Conservation (phyloP, 2,113 vertebrate genomes). For the Opisthocomus hoazin region DNA sequence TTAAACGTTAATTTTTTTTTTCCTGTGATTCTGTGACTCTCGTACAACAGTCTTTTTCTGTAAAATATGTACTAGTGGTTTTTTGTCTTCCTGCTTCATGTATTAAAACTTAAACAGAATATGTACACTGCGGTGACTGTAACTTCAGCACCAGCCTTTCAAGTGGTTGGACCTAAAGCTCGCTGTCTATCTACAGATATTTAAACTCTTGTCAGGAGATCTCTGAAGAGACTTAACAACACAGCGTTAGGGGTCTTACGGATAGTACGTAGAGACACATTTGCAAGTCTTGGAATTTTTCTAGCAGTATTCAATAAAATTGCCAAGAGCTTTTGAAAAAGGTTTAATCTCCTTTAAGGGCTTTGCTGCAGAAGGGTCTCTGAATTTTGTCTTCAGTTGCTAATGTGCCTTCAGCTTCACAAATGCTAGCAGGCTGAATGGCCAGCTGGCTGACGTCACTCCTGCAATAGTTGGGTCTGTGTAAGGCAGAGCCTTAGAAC, state of each 20-base stretch:
- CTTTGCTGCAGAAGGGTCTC: background rate
- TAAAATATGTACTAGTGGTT: accelerated
- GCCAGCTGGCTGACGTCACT: background rate
- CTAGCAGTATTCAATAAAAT: background rate
- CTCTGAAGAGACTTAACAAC: background rate
- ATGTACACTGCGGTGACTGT: accelerated
- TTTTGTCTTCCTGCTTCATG: background rate
- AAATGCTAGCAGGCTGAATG: background rate
- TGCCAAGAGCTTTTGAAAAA: background rate
- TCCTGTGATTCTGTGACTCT: background rate
- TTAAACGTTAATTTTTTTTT: background rate
- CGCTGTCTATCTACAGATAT: background rate
- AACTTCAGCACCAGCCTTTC: background rate
- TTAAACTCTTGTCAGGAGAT: background rate
- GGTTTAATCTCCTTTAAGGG: background rate
- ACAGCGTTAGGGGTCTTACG: accelerated
- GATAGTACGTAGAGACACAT: accelerated
- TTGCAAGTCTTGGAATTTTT: background rate
- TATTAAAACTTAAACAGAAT: background rate
- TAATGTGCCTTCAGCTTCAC: background rate
- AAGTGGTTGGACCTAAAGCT: background rate
- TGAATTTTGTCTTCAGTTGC: background rate
- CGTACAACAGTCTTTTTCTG: background rate
- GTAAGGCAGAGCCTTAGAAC: background rate
- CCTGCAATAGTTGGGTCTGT: background rate